Conservation (phyloP, 2,797 vertebrate species). For the Melanotaenia boesemani region DNA sequence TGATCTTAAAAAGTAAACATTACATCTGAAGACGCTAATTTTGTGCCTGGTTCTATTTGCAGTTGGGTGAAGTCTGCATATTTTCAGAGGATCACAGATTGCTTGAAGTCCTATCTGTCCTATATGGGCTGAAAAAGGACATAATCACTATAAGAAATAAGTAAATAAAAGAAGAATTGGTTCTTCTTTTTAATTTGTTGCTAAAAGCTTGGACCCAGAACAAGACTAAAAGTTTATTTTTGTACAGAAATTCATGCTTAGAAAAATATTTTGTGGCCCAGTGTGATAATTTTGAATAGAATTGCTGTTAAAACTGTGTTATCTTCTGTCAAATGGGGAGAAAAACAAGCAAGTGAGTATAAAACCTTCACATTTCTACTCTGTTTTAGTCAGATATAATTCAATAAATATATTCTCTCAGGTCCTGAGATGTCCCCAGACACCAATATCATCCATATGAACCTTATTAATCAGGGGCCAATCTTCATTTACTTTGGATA, state of each 20-base stretch:
- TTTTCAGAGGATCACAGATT: slow-evolving; percentile 45
- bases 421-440: neutral
- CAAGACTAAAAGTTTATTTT: neutral
- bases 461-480: neutral
- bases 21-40: slow-evolving; percentile 37
- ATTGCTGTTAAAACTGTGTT: too few species aligned
- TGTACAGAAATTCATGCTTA: neutral
- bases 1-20: slow-evolving; percentile 6
- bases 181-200: neutral
- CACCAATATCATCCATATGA: too few species aligned
- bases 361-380: neutral
- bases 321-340: neutral
- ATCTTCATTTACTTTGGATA: neutral
- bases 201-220: neutral
- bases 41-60: slow-evolving; percentile 30
- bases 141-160: too few species aligned
- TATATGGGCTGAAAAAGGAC: too few species aligned
- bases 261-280: neutral
- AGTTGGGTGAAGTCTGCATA: slow-evolving; percentile 30
- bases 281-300: neutral
- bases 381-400: too few species aligned
- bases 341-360: neutral
- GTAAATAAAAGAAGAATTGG: neutral
- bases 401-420: too few species aligned
- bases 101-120: too few species aligned